Evolutionary conservation across 2,888 invertebrate species (phyloP).

Genomic region (Drosophila neotestacea): DNA sequence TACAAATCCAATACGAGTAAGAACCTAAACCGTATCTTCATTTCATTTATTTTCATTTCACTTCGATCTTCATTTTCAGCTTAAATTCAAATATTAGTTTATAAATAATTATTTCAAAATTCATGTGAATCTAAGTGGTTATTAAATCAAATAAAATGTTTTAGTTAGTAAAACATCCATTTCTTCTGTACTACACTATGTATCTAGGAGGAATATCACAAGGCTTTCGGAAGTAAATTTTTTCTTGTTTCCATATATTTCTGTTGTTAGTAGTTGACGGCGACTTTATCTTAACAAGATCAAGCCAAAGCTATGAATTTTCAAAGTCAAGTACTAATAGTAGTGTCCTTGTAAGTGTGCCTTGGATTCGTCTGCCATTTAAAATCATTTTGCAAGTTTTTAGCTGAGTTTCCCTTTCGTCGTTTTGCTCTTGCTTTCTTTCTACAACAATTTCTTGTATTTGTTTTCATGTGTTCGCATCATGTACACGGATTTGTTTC

Average conservation of each 20-base stretch:
- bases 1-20: too few relatives aligned
- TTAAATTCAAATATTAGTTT: too few relatives aligned
- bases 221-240: background rate
- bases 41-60: too few relatives aligned
- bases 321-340: slow-evolving; percentile 14
- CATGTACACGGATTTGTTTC: slow-evolving; percentile 64
- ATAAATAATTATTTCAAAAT: too few relatives aligned
- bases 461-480: slow-evolving; percentile 29
- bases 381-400: slow-evolving; percentile 72
- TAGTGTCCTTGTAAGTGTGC: slow-evolving; percentile 19
- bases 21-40: too few relatives aligned
- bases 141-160: too few relatives aligned
- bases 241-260: background rate
- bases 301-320: slow-evolving; percentile 28
- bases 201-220: background rate
- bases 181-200: too few relatives aligned
- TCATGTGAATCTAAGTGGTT: too few relatives aligned
- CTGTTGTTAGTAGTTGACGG: slow-evolving; percentile 29
- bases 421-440: slow-evolving; percentile 16
- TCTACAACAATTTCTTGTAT: slow-evolving; percentile 14
- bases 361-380: slow-evolving; percentile 43
- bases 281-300: slow-evolving; percentile 70
- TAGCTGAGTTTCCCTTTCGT: slow-evolving; percentile 40
- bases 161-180: too few relatives aligned
- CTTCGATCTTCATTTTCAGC: too few relatives aligned